Base-by-base conservation (phyloP, 1,140 invertebrate genomes). In the Pogonomyrmex barbatus region DNA sequence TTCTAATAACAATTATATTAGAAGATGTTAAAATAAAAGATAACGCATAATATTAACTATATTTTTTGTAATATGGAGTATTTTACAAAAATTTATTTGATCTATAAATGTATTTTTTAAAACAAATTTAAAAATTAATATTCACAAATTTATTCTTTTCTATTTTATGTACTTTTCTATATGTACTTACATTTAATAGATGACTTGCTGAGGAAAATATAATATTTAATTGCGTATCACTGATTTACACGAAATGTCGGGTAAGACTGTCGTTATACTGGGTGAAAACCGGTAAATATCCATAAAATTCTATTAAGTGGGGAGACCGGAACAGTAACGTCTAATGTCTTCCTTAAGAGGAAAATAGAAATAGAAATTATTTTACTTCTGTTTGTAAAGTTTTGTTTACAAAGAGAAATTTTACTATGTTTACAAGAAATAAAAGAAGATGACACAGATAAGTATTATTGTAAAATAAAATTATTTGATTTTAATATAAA, bases 291-390 rank as follows among this genome's bases (percentile, higher is more conserved):
- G 45, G 36, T 85, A 71, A 33, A 4, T 52, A 30, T 56, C 8
- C 17, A 1, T 47, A 42, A 54, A 39, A 75, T n/a, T 8, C 9
- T 6, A 12, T 17, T 1, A n/a, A 36, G 88, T 65, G 78, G 87
- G 87, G 65, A n/a, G 12, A 77, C 10, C 17, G 14, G n/a, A 12
- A 42, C 88, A 90, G 88, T 84, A 39, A 12, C 76, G 88, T 90
- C 14, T 24, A 1, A 73, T 54, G n/a, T 50, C 17, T 10, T 12
- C 52, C 2, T 71, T 30, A 8, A 52, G 39, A 52, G 0, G 1
- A 65, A 65, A 39, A n/a, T 54, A 30, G 36, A 42, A 42, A 2
- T 36, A 75, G 3, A 58, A 76, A 14, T 78, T 63, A 33, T 10
- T 62, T 33, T 62, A 60, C 4, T 10, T 30, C 1, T 24, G 24